These are phyloP conservation scores for Podarcis muralis DNA, from an alignment of 2,113 vertebrate species.

Conservation along the genomic window DNA sequence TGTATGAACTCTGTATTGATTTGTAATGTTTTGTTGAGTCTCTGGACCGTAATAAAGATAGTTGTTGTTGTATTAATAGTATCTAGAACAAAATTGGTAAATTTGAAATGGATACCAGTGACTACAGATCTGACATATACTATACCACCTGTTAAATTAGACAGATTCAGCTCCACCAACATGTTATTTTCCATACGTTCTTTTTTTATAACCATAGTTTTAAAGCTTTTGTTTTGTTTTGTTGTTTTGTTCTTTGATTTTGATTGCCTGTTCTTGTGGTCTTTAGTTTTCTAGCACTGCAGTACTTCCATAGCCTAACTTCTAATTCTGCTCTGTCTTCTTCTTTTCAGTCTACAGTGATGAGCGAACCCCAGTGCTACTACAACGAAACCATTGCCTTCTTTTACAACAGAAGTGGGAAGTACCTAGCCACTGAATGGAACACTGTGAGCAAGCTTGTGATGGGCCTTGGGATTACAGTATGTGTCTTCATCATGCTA, in stretches of 20 bases:
- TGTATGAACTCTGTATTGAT: no score
- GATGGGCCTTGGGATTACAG: slow-evolving; percentile 98
- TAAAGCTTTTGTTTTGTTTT: slow-evolving; percentile 37
- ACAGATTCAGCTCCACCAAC: background rate
- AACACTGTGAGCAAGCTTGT: slow-evolving; percentile 95
- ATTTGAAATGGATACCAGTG: background rate
- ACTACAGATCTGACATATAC: background rate
- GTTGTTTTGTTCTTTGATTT: background rate
- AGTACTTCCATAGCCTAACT: slow-evolving; percentile 61
- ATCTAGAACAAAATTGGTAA: background rate
- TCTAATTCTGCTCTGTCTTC: slow-evolving; percentile 33
- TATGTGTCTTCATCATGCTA: slow-evolving; percentile 99
- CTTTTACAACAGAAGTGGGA: slow-evolving; percentile 97
- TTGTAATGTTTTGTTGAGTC: no score
- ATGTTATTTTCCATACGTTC: background rate
- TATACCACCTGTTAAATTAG: background rate
- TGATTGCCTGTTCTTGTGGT: slow-evolving; percentile 13
- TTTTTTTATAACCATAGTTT: background rate
- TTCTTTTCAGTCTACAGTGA: slow-evolving; percentile 76
- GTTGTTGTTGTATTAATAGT: background rate
- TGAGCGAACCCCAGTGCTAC: slow-evolving; percentile 92
- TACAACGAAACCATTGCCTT: slow-evolving; percentile 99
- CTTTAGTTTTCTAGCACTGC: background rate
- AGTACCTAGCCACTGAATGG: slow-evolving; percentile 92
- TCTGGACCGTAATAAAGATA: no score